These are phyloP conservation scores for Drosophila pallidifrons DNA, from an alignment of 1,140 invertebrate species.

Conservation along the genomic window DNA sequence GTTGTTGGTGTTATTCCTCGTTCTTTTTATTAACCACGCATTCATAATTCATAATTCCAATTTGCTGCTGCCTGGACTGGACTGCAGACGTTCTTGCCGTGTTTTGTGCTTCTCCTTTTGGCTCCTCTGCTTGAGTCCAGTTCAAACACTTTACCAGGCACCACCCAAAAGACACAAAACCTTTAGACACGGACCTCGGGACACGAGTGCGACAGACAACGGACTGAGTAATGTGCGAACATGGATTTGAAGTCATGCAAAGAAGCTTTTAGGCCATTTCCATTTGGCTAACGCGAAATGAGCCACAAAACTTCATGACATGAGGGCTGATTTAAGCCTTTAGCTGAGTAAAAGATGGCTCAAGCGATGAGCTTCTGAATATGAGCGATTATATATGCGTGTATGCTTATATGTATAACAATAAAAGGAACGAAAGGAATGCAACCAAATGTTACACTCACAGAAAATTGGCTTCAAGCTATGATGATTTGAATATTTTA, in stretches of 20 bases:
- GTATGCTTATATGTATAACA: neutral
- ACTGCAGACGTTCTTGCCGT: neutral
- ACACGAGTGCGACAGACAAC: neutral
- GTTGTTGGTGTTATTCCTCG: constrained; percentile 45
- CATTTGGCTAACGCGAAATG: constrained; percentile 15
- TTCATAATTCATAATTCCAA: constrained; percentile 84
- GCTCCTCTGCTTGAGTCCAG: constrained; percentile 55
- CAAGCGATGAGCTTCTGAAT: constrained; percentile 20
- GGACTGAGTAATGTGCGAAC: constrained; percentile 78
- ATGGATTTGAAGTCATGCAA: constrained; percentile 71
- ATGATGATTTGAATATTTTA: too few relatives aligned
- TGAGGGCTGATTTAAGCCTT: constrained; percentile 19
- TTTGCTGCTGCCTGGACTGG: constrained; percentile 73
- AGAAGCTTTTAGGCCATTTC: constrained; percentile 61
- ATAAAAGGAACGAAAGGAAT: neutral
- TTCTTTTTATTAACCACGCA: constrained; percentile 82
- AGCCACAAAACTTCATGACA: constrained; percentile 37
- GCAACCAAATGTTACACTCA: neutral
- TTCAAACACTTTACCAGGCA: constrained; percentile 68
- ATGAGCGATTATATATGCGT: neutral
- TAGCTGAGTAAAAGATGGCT: neutral
- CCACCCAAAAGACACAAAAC: constrained; percentile 49
- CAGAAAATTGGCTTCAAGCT: too few relatives aligned
- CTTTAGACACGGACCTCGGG: constrained; percentile 33
- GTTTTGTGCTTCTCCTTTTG: constrained; percentile 14